Evolutionary conservation across 2,888 invertebrate genomes (phyloP).

Genomic region (Ryuthela nishihirai): DNA sequence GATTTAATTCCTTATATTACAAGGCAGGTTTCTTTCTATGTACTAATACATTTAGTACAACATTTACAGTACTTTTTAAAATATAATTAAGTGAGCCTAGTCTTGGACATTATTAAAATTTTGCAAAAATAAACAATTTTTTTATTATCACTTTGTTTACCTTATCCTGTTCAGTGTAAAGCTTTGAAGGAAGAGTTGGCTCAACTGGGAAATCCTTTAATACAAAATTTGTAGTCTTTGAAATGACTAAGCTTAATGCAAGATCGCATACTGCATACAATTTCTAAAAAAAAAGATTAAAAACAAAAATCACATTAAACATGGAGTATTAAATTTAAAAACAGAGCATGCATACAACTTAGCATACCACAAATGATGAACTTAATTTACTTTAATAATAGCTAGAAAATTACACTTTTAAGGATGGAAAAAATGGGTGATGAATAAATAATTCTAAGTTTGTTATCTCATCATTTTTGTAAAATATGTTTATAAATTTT

Average conservation of each 20-base stretch:
- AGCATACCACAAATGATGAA: too few relatives aligned
- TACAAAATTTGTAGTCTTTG: constrained; percentile 81
- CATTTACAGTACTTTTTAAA: neutral
- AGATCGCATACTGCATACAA: constrained; percentile 95
- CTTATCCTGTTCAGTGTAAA: constrained; percentile 52
- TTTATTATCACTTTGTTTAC: constrained; percentile 21
- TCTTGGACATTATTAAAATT: neutral
- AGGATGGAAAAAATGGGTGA: too few relatives aligned
- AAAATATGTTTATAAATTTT: too few relatives aligned
- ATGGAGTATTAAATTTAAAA: too few relatives aligned
- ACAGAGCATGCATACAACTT: too few relatives aligned
- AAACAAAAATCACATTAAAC: too few relatives aligned
- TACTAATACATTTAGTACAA: neutral
- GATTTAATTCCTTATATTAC: constrained; percentile 44
- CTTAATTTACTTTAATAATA: too few relatives aligned
- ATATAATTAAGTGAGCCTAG: neutral
- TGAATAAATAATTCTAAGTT: too few relatives aligned
- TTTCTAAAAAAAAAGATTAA: constrained; percentile 62
- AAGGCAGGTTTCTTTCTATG: constrained; percentile 57
- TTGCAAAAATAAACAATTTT: neutral
- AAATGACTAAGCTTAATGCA: constrained; percentile 82
- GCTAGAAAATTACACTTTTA: too few relatives aligned
- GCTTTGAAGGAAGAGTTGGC: constrained; percentile 73
- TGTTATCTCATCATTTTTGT: too few relatives aligned
- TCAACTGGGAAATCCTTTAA: constrained; percentile 84